Base-by-base conservation (phyloP, 2,888 invertebrate genomes). In the Protodeltote pygarga region DNA sequence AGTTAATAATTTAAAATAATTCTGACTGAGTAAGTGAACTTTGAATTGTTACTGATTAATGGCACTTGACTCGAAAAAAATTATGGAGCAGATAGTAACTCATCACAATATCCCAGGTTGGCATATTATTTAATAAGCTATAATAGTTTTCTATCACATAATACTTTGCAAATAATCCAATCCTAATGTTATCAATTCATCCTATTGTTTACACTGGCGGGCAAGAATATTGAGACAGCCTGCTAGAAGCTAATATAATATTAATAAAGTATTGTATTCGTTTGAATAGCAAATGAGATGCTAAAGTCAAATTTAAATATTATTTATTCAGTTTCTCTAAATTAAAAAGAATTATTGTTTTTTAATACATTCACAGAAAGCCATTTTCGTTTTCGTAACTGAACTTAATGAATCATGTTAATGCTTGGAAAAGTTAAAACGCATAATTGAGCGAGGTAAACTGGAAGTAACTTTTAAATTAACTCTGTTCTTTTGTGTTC, bases 141-240 rank as follows among this genome's bases (percentile, higher is more conserved):
- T n/a, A n/a, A n/a, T n/a, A n/a, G n/a, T n/a, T n/a, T n/a, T n/a
- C n/a, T n/a, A n/a, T n/a, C n/a, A n/a, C n/a, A n/a, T n/a, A n/a
- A n/a, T n/a, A n/a, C n/a, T n/a, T n/a, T n/a, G n/a, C n/a, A n/a
- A n/a, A n/a, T n/a, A n/a, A n/a, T n/a, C 19, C 11, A 31, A 17
- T 11, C 14, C 39, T 23, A 25, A 10, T 13, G 8, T 10, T 27
- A 35, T 28, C 9, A 32, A 34, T 41, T 28, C 33, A 4, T 15
- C 31, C 24, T 13, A 20, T 24, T 23, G 24, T 32, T 14, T 64
- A 45, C 29, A 39, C 20, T 41, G 38, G 19, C 25, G 44, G 32
- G 28, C 59, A 64, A 16, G 21, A 59, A 37, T 33, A 42, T 25
- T 33, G 32, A 28, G 21, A 42, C 24, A 44, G 24, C 38, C 40